These are phyloP conservation scores for Trichopria drosophilae DNA, from an alignment of 2,888 invertebrate species.

Conservation along the genomic window DNA sequence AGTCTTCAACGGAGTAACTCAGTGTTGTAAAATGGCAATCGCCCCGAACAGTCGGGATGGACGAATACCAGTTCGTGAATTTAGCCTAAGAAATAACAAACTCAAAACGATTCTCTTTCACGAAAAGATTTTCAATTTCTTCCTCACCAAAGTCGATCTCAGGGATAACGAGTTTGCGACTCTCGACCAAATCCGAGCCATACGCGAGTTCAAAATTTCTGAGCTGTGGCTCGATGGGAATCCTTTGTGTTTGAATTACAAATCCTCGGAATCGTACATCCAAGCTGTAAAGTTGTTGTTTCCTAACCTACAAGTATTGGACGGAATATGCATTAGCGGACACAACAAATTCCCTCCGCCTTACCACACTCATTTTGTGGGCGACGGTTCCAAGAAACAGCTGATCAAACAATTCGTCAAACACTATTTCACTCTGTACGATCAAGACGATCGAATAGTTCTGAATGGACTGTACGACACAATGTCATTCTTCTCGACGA, in stretches of 20 bases:
- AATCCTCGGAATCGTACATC: conserved; percentile 47
- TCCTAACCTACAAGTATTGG: conserved; percentile 49
- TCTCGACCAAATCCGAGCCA: conserved; percentile 44
- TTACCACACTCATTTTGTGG: conserved; percentile 43
- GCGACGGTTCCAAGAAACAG: conserved; percentile 40
- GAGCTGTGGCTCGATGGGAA: conserved; percentile 55
- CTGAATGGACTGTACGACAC: conserved; percentile 53
- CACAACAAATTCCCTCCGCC: conserved; percentile 44
- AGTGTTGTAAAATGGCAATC: conserved; percentile 38
- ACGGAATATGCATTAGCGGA: conserved; percentile 48
- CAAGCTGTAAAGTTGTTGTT: conserved; percentile 46
- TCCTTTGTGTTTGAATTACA: conserved; percentile 48
- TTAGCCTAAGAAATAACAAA: conserved; percentile 47
- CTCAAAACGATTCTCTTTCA: conserved; percentile 40
- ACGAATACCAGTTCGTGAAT: conserved; percentile 47
- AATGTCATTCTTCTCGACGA: conserved; percentile 52
- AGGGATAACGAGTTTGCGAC: conserved; percentile 49
- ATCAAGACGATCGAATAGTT: conserved; percentile 51
- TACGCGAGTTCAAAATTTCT: conserved; percentile 50
- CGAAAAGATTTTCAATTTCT: conserved; percentile 49
- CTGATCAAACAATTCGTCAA: conserved; percentile 51
- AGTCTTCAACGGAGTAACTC: conserved; percentile 45
- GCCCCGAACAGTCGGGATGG: conserved; percentile 31
- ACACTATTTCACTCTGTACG: conserved; percentile 53
- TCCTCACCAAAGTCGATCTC: conserved; percentile 48